Conservation (phyloP, 2,888 invertebrate genomes). For the Clanis bilineata region DNA sequence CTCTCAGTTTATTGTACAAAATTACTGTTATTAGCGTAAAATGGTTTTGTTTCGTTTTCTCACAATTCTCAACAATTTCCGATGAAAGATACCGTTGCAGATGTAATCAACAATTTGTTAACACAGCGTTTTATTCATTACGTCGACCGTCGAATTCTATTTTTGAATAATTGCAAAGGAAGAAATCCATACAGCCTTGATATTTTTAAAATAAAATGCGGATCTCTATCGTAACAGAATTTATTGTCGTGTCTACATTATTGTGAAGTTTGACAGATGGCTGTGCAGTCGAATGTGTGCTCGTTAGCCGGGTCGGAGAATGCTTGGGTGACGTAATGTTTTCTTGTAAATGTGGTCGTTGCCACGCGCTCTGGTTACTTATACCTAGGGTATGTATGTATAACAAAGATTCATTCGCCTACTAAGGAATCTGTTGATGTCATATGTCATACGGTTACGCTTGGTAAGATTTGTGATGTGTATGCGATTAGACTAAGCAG, state of each 20-base stretch:
- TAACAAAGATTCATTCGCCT: not conserved
- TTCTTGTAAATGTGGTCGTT: constrained; percentile 38
- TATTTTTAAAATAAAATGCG: not conserved
- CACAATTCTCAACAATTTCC: not conserved
- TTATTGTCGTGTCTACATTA: not conserved
- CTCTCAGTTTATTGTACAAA: not conserved
- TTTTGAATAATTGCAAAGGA: not conserved
- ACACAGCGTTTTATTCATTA: not conserved
- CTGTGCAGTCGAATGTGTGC: constrained; percentile 18
- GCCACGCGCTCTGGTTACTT: constrained; percentile 28
- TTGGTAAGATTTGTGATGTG: not conserved
- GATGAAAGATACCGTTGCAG: not conserved
- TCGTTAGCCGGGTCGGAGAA: constrained; percentile 33
- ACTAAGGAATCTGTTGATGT: constrained; percentile 7
- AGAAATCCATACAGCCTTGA: not conserved
- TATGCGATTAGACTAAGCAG: not conserved
- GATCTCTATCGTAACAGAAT: not conserved
- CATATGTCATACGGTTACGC: not conserved
- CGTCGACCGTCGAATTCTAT: not conserved
- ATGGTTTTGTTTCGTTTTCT: not conserved
- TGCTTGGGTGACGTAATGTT: constrained; percentile 48
- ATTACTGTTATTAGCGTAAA: not conserved
- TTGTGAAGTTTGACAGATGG: constrained; percentile 25
- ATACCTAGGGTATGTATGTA: not conserved
- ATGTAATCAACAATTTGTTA: not conserved